These are phyloP conservation scores for Peromyscus attwateri DNA, from an alignment of 2,797 vertebrate species.

Conservation along the genomic window DNA sequence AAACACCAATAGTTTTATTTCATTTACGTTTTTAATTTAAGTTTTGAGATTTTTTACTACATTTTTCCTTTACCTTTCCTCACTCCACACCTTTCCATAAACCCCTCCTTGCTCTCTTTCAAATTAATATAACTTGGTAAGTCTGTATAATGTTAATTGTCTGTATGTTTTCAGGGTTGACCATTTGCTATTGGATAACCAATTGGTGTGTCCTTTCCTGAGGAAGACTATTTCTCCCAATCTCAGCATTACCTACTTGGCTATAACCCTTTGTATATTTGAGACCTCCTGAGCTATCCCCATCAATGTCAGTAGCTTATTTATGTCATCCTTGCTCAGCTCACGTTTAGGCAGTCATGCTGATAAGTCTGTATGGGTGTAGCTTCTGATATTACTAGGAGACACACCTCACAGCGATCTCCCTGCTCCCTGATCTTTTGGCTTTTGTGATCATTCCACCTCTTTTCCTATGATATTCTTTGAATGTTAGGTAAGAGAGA, in stretches of 20 bases:
- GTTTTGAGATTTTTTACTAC: neutral
- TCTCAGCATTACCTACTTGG: neutral
- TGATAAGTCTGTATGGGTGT: neutral
- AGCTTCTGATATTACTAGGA: neutral
- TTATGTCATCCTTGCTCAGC: neutral
- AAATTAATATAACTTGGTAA: neutral
- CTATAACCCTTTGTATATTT: neutral
- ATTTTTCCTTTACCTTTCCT: neutral
- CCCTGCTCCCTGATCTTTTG: neutral
- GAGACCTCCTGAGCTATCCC: neutral
- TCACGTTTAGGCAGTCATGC: neutral
- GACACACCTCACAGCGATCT: neutral
- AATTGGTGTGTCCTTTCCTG: no score
- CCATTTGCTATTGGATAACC: neutral
- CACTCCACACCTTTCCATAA: neutral
- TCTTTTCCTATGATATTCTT: no score
- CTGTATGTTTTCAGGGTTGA: neutral
- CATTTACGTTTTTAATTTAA: neutral
- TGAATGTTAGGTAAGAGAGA: neutral
- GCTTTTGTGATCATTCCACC: no score
- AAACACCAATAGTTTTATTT: neutral
- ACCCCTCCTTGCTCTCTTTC: neutral
- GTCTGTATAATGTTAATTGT: neutral
- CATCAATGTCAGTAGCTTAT: neutral
- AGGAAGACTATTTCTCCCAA: neutral